Base-by-base conservation (phyloP, 2,888 invertebrate genomes). In the Meiosimyza decipiens region DNA sequence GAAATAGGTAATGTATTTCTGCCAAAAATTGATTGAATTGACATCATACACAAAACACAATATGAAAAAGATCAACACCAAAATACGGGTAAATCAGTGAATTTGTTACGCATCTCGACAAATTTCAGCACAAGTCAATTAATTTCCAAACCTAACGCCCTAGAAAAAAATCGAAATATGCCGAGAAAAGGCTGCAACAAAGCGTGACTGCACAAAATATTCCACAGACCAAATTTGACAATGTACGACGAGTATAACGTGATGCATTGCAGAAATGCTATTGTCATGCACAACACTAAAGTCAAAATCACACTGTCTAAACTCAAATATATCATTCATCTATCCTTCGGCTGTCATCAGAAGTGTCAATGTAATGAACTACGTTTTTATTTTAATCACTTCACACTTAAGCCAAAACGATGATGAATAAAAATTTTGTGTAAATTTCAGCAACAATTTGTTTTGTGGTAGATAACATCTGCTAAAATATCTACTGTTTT, bases 351-450 rank as follows among this genome's bases (percentile, higher is more conserved):
- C 16, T 28, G 22, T 13, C 28, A 57, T 22, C 22, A 28, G 9
- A 51, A 65, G 28, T 82, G 79, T 80, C 81, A 83, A 80, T 80
- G 76, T 80, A 80, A 82, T 82, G 81, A 82, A 83, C 66, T 77
- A 71, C 74, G 9, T 40, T 40, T 40, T 40, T 40, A 40, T 40
- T 62, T 69, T 76, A 76, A 77, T 72, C 76, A 79, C 74, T 76
- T 76, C 74, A 75, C 72, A 75, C 76, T 75, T 59, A 22, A 40
- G 40, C 40, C 40, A 16, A n/a, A 60, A 51, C 71, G 71, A 75
- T 40, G 40, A 40, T 40, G 9, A 40, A 40, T 40, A 40, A 40
- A 40, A 6, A 40, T 9, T 40, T 40, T 40, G 40, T 40, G 2
- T 40, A 40, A 40, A 40, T 40, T 40, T 40, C 40, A 40, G 9